phyloP scores from a whole-genome alignment of 2,113 vertebrate genomes.

The Balaeniceps rex region DNA sequence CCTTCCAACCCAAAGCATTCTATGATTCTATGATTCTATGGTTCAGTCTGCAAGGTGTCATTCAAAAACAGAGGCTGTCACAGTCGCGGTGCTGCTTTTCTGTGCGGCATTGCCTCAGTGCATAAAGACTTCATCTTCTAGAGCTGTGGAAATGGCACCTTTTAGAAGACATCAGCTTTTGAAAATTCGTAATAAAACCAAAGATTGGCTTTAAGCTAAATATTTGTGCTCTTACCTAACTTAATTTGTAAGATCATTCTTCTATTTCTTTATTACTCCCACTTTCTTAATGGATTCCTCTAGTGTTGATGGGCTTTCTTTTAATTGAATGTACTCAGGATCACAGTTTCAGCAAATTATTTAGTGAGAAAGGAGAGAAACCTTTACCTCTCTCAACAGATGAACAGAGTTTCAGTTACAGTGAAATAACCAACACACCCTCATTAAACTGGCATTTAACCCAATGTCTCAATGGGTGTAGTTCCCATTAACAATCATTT shows the following conservation, averaged over 20 bases:
- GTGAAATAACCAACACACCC: slow-evolving; percentile 27
- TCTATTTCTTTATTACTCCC: neutral
- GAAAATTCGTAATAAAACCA: neutral
- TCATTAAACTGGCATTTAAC: slow-evolving; percentile 64
- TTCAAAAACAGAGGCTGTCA: neutral
- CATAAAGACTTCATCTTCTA: neutral
- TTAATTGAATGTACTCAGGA: slow-evolving; percentile 13
- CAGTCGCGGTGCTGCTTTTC: neutral
- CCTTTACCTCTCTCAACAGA: neutral
- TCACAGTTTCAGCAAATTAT: slow-evolving; percentile 31
- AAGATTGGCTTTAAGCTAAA: neutral
- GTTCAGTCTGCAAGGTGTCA: neutral
- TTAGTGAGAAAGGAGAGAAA: slow-evolving; percentile 14
- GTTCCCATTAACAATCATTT: slow-evolving; percentile 45
- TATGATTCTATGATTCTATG: too few relatives aligned
- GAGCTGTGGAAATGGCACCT: neutral
- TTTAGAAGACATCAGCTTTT: neutral
- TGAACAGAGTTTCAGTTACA: slow-evolving; percentile 13
- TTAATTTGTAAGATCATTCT: slow-evolving; percentile 9
- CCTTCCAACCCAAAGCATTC: too few relatives aligned
- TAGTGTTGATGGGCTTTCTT: neutral
- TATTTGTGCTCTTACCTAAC: neutral
- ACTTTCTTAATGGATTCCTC: neutral
- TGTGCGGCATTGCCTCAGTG: neutral
- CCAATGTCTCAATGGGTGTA: neutral